Conservation (phyloP, 1,140 invertebrate species). For the Mizuhopecten yessoensis region DNA sequence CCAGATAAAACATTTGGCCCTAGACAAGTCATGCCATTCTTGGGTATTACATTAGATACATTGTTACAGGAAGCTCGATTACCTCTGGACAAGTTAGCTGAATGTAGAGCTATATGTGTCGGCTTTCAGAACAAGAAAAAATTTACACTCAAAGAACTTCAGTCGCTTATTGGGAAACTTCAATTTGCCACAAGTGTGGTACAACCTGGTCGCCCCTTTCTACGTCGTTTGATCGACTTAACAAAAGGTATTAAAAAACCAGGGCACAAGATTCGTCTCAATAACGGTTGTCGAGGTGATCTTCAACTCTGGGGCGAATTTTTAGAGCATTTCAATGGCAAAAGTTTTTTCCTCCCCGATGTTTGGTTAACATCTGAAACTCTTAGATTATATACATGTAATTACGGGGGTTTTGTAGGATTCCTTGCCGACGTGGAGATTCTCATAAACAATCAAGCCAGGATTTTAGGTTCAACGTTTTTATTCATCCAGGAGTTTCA, state of each 20-base stretch:
- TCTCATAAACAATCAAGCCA: too few species aligned
- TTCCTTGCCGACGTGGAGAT: too few species aligned
- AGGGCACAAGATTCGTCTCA: neutral
- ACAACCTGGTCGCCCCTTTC: conserved; percentile 39
- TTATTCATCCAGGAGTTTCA: too few species aligned
- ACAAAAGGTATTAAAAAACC: neutral
- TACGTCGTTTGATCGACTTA: neutral
- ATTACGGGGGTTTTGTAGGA: neutral
- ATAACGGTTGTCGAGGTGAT: neutral
- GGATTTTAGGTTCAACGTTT: too few species aligned
- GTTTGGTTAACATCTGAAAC: neutral
- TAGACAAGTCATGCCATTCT: conserved; percentile 41
- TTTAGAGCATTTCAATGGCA: conserved; percentile 1
- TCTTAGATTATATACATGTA: neutral
- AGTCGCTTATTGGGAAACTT: conserved; percentile 42
- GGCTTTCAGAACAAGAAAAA: neutral
- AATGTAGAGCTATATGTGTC: neutral
- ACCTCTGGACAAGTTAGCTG: conserved; percentile 37
- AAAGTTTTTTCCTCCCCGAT: neutral
- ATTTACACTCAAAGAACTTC: neutral
- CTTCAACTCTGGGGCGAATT: neutral
- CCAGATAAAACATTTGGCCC: conserved; percentile 44
- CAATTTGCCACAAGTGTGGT: conserved; percentile 45
- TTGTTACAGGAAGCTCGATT: neutral
- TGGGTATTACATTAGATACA: conserved; percentile 43